Base-by-base conservation (phyloP, 2,113 vertebrate species). In the Marmota flaviventris region DNA sequence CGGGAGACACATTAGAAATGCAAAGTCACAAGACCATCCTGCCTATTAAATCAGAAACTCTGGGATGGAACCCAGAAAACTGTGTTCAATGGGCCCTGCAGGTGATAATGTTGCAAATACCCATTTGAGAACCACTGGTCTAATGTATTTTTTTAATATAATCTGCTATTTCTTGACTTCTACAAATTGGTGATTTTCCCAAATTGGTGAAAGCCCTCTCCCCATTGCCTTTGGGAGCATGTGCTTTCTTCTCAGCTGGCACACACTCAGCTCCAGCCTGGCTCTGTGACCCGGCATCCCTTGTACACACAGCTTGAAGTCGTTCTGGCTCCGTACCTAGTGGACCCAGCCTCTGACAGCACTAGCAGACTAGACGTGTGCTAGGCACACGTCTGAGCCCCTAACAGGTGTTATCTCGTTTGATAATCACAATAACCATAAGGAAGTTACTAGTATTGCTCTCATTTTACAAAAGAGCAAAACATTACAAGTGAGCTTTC, bases 391-490 rank as follows among this genome's bases (percentile, higher is more conserved):
- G 37, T 63, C 82, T 24, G 48, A 86, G 76, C 25, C 58, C 32
- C 29, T 16, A 32, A 8, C 8, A 27, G 37, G 3, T 20, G 34
- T 39, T 48, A 79, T 20, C 65, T 90, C 82, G 48, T 6, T 85
- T 67, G 73, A 56, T 45, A 81, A 67, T 93, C 13, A 56, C 87
- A 87, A 39, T 16, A 61, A n/a, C 37, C 22, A 67, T 18, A 92
- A 83, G 37, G 77, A 69, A 91, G 39, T 37, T 61, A 48, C 12
- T n/a, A 18, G 42, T 69, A 70, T 39, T 39, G 37, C 58, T 91
- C 56, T 75, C 67, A 82, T 39, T 73, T 75, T 27, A 65, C 78
- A 96, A 70, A 72, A 12, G 79, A 96, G 18, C 79, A 79, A 70
- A 27, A 8, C n/a, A 18, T 39, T 79, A 22, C 25, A 39, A 69